Evolutionary conservation across 2,888 invertebrate genomes (phyloP).

Genomic region (Magallana nippona): DNA sequence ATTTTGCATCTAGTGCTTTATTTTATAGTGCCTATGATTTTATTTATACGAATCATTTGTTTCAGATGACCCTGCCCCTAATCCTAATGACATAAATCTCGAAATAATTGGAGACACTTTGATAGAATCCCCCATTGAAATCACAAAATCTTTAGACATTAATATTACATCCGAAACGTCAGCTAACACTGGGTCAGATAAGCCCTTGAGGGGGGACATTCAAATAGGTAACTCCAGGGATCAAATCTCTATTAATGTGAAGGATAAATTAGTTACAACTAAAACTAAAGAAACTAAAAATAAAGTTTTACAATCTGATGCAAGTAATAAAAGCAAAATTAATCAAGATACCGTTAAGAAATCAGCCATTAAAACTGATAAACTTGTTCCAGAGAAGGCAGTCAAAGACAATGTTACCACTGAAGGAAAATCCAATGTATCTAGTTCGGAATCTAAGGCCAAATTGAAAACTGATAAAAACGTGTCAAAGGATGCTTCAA

Average conservation of each 20-base stretch:
- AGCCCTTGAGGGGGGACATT: slow-evolving; percentile 12
- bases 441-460: neutral
- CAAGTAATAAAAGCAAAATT: neutral
- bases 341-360: neutral
- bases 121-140: neutral
- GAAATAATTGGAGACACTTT: slow-evolving; percentile 22
- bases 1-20: neutral
- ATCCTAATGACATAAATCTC: slow-evolving; percentile 14
- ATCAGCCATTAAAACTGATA: neutral
- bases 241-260: no score
- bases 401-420: neutral
- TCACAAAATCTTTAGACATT: neutral
- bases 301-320: neutral
- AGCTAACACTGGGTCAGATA: neutral
- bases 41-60: slow-evolving; percentile 30
- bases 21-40: neutral
- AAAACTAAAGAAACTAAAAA: neutral
- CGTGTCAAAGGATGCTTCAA: neutral
- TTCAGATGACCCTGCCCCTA: slow-evolving; percentile 28
- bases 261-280: neutral
- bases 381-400: slow-evolving; percentile 29
- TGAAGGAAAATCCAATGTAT: slow-evolving; percentile 9
- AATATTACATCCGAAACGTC: neutral
- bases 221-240: neutral
- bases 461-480: neutral